These are phyloP conservation scores for Aplysina aerophoba DNA, from an alignment of 37 sponge, comb jelly and placozoan genomes.

Conservation along the genomic window DNA sequence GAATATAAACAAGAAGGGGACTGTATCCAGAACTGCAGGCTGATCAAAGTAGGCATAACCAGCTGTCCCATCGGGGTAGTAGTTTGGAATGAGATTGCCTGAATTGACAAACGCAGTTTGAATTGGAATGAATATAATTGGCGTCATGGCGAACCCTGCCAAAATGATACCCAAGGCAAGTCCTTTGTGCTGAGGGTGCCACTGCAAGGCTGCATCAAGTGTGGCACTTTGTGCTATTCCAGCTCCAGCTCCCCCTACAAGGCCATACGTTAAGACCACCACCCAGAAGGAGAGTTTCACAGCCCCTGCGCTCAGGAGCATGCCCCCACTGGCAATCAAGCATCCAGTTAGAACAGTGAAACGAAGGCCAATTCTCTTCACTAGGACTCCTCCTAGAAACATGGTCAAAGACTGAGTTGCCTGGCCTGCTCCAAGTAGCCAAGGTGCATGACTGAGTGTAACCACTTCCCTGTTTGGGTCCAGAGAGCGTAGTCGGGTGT, in stretches of 20 bases:
- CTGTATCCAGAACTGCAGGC: constrained; percentile 55
- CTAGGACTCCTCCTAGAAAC: constrained; percentile 82
- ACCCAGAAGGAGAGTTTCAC: constrained; percentile 65
- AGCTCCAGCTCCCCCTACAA: constrained; percentile 78
- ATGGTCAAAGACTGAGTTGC: constrained; percentile 72
- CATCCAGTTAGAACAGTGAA: constrained; percentile 72
- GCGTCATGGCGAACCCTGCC: constrained; percentile 83
- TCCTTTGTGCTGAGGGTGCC: constrained; percentile 83
- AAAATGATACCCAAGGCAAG: constrained; percentile 78
- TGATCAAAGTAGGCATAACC: constrained; percentile 55
- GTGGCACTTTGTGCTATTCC: constrained; percentile 83
- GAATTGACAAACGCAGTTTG: constrained; percentile 86
- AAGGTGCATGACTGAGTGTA: no score
- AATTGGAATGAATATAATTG: constrained; percentile 68
- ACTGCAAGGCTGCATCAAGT: constrained; percentile 70
- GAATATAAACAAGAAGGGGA: constrained; percentile 69
- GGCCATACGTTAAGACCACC: constrained; percentile 77
- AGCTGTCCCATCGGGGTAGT: no score
- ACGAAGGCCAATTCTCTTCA: constrained; percentile 66
- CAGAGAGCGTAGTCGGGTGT: no score
- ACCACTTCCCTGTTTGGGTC: no score
- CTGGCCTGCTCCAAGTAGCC: constrained; percentile 65
- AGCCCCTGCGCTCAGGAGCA: constrained; percentile 43
- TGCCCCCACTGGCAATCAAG: constrained; percentile 57
- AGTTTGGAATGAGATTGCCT: constrained; percentile 29